Percentiles rank a stretch among this genome's conserved stretches.
These are phyloP conservation scores for Benitochromis conjunctus DNA, from an alignment of 2,113 vertebrate species.

Conservation along the genomic window DNA sequence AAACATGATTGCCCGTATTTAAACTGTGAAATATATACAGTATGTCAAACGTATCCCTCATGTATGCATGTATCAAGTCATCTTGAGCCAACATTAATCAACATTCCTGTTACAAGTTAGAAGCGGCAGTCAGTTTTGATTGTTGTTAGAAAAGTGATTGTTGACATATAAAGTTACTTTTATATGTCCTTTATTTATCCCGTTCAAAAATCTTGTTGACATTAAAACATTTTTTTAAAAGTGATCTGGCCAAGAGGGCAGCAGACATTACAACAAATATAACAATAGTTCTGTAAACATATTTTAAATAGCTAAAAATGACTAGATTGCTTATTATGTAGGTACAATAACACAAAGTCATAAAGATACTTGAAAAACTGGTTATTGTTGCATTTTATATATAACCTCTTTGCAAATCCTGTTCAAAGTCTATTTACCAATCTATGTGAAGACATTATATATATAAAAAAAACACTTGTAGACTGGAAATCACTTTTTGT, in stretches of 20 bases:
- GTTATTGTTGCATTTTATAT: background rate
- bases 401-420: background rate
- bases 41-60: too few species aligned
- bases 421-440: background rate
- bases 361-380: background rate
- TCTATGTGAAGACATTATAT: background rate
- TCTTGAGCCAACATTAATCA: too few species aligned
- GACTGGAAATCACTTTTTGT: background rate
- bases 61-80: too few species aligned
- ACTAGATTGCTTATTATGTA: background rate
- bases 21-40: too few species aligned
- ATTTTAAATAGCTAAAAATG: too few species aligned
- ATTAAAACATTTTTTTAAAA: background rate
- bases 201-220: background rate
- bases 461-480: background rate
- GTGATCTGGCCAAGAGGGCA: background rate
- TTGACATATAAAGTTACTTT: background rate
- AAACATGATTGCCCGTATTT: background rate
- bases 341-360: background rate
- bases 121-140: background rate
- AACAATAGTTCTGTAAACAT: background rate
- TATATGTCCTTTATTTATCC: background rate
- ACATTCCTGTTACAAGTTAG: background rate
- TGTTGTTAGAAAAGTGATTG: too few species aligned
- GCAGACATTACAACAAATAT: background rate